These are phyloP conservation scores for Ardeotis arabs DNA, from an alignment of 2,113 vertebrate genomes.

Conservation along the genomic window DNA sequence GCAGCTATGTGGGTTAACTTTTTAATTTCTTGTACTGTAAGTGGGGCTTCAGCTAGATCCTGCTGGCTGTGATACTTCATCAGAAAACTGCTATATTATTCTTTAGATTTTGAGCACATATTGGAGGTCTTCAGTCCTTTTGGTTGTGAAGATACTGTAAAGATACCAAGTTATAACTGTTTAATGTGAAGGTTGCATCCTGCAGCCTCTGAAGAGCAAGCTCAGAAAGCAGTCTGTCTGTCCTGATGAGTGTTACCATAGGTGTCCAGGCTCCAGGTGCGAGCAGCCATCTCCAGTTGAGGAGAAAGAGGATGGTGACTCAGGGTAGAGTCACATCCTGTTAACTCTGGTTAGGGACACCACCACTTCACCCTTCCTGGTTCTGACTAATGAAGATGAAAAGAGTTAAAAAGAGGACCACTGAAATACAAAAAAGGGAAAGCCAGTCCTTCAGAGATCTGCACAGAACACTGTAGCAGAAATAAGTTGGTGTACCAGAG, in stretches of 20 bases:
- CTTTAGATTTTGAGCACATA: not conserved
- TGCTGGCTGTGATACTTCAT: not conserved
- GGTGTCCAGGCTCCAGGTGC: not conserved
- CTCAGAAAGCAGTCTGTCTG: not conserved
- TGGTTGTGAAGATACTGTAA: not conserved
- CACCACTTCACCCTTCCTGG: not conserved
- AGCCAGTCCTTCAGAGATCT: not conserved
- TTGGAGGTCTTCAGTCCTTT: not conserved
- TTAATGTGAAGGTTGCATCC: not conserved
- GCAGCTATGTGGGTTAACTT: not conserved
- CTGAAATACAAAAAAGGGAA: not conserved
- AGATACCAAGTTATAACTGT: not conserved
- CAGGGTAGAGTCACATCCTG: slow-evolving; percentile 24
- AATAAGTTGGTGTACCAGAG: not conserved
- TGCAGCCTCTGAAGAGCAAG: not conserved
- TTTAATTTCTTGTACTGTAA: not conserved
- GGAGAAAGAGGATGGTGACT: not conserved
- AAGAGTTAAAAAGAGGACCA: not conserved
- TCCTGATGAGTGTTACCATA: not conserved
- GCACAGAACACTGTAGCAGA: not conserved
- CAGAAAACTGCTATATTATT: not conserved
- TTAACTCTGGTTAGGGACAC: rapidly evolving
- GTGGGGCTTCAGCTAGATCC: not conserved
- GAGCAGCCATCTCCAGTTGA: not conserved
- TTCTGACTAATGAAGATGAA: not conserved